Base-by-base conservation (phyloP, 2,888 invertebrate genomes). In the Heliconius aoede region DNA sequence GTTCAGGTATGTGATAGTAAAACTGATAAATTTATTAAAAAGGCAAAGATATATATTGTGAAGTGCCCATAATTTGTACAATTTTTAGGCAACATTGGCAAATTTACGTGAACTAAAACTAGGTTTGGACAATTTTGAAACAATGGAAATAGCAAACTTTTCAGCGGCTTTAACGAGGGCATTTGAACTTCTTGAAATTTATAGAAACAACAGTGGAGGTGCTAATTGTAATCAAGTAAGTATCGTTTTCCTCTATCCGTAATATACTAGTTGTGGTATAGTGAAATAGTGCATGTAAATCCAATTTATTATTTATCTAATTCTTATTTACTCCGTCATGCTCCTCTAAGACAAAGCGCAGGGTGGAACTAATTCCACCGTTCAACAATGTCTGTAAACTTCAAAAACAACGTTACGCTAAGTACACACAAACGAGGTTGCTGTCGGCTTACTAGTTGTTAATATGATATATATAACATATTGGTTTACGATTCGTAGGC, bases 71-170 rank as follows among this genome's bases (percentile, higher is more conserved):
- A 61, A 13, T 55, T 64, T 62, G n/a, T 62, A 46, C n/a, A 15
- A 28, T 79, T 79, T 30, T 28, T 80, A 97, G 97, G 98, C 98
- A 61, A 98, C 97, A 85, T 91, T 98, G 84, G 97, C 96, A 79
- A 98, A 98, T 89, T 95, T 98, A 68, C 95, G 98, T 73, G 97
- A 97, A 87, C 92, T 98, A 73, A 98, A 98, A 90, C 95, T 97
- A 81, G 96, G 96, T 65, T 96, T 99, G 93, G 96, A 96, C 81
- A 95, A 95, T 85, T 89, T 98, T 86, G 95, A 96, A 82, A 98
- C 99, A 3, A 96, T 96, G 87, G 97, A 97, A 85, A 98, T 99
- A 84, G 99, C 99, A 24, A 98, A 99, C 89, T 99, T 99, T 93
- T 97, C 98, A 36, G 95, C 97, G 79, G 99, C 99, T 15, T 94